Conservation (phyloP, 2,888 invertebrate genomes). For the Nomada ruficornis region DNA sequence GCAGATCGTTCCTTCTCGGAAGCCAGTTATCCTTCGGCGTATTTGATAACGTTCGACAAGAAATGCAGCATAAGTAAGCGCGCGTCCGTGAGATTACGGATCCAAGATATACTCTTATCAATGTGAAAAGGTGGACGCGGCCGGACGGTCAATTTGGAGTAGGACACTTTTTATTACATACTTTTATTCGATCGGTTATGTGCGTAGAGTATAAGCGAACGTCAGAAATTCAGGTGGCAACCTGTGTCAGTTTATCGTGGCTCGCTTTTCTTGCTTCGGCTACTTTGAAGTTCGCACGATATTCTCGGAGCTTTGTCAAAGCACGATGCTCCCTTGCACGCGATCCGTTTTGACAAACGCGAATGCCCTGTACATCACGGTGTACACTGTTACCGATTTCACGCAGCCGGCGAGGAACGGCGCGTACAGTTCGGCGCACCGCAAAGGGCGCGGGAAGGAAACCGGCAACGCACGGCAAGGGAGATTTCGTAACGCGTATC, state of each 20-base stretch:
- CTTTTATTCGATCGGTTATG: background rate
- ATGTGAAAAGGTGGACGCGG: slow-evolving; percentile 29
- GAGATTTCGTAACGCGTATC: slow-evolving; percentile 56
- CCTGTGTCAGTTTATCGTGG: background rate
- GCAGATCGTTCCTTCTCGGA: slow-evolving; percentile 69
- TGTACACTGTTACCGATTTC: slow-evolving; percentile 16
- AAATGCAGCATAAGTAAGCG: slow-evolving; percentile 51
- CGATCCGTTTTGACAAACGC: background rate
- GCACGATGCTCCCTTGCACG: background rate
- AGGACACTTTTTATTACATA: background rate
- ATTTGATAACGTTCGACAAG: slow-evolving; percentile 66
- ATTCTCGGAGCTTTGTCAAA: background rate
- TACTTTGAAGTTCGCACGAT: background rate
- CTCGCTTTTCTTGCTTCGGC: background rate
- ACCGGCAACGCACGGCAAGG: background rate
- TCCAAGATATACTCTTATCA: slow-evolving; percentile 64
- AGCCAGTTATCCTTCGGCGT: slow-evolving; percentile 63
- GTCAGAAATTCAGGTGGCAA: background rate
- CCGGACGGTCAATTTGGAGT: slow-evolving; percentile 27
- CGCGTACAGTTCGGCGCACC: slow-evolving; percentile 3
- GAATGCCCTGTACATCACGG: background rate
- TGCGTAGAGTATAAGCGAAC: background rate
- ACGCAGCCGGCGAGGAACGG: background rate
- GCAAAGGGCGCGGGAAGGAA: slow-evolving; percentile 13
- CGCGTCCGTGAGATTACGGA: slow-evolving; percentile 58